These are phyloP conservation scores for Sinopyrophorus schimmeli DNA, from an alignment of 2,888 invertebrate species.

Conservation along the genomic window DNA sequence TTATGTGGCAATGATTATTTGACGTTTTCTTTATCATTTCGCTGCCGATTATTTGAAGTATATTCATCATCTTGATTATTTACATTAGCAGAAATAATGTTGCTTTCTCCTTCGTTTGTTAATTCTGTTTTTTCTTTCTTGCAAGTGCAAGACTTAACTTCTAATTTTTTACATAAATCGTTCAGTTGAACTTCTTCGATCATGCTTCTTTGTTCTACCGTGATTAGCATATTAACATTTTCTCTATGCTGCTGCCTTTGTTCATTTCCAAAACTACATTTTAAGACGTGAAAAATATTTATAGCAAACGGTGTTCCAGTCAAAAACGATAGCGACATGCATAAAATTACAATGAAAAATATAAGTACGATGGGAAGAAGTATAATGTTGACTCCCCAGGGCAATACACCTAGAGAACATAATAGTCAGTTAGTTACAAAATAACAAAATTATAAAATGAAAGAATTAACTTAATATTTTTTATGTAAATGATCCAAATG, in stretches of 20 bases:
- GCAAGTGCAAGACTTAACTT: too few relatives aligned
- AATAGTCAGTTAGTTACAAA: too few relatives aligned
- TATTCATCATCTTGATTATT: too few relatives aligned
- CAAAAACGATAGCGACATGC: conserved; percentile 25
- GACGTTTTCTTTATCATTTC: too few relatives aligned
- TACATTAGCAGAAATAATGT: too few relatives aligned
- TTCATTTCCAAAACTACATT: conserved; percentile 26
- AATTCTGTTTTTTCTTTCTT: too few relatives aligned
- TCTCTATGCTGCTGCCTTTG: too few relatives aligned
- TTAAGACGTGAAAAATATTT: conserved; percentile 23
- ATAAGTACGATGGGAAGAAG: conserved; percentile 24
- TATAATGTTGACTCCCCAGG: conserved; percentile 24
- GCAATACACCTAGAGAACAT: conserved; percentile 21
- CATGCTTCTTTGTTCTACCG: conserved; percentile 24
- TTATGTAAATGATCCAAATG: conserved; percentile 18
- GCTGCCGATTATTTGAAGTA: too few relatives aligned
- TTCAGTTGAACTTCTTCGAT: conserved; percentile 32
- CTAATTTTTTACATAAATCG: too few relatives aligned
- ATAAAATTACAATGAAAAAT: conserved; percentile 22
- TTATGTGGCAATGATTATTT: too few relatives aligned
- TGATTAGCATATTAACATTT: conserved; percentile 19
- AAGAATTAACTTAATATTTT: conserved; percentile 20
- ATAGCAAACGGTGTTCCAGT: conserved; percentile 25
- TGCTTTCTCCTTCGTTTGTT: too few relatives aligned
- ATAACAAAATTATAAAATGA: too few relatives aligned